These are phyloP conservation scores for Melanotaenia duboulayi DNA, from an alignment of 2,113 vertebrate genomes.

Conservation along the genomic window DNA sequence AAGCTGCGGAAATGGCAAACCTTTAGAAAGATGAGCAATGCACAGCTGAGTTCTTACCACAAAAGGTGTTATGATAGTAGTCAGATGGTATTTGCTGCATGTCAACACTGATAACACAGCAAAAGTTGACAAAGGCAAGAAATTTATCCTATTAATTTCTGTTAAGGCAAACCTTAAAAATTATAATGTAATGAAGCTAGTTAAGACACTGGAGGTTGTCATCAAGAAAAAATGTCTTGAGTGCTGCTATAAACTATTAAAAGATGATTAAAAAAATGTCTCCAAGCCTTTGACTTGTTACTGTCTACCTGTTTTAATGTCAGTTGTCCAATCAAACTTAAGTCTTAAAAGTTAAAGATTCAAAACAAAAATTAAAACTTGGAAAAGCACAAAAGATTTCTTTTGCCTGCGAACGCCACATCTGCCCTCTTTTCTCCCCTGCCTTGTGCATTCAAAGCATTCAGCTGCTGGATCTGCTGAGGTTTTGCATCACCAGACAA, in stretches of 20 bases:
- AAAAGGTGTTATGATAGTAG: neutral
- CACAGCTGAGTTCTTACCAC: neutral
- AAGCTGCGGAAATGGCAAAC: neutral
- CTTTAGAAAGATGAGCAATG: neutral
- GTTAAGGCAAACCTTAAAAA: neutral
- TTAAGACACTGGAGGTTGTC: neutral
- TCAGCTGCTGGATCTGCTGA: constrained; percentile 25
- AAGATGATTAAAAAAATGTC: neutral
- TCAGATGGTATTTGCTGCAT: neutral
- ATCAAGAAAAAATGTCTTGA: neutral
- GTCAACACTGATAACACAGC: neutral
- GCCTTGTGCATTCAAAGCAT: constrained; percentile 6
- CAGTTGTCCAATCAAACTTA: neutral
- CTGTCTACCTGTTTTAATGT: neutral
- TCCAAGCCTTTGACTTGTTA: neutral
- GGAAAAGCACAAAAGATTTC: too few species aligned
- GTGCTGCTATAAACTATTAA: neutral
- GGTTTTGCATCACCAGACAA: constrained; percentile 59
- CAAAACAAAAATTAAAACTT: neutral
- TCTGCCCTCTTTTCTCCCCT: constrained; percentile 31
- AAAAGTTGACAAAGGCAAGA: neutral
- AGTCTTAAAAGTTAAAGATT: neutral
- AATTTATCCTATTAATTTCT: neutral
- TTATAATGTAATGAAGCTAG: neutral
- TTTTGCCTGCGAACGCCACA: too few species aligned